These are phyloP conservation scores for Eupithecia inturbata DNA, from an alignment of 2,888 invertebrate species.

Conservation along the genomic window DNA sequence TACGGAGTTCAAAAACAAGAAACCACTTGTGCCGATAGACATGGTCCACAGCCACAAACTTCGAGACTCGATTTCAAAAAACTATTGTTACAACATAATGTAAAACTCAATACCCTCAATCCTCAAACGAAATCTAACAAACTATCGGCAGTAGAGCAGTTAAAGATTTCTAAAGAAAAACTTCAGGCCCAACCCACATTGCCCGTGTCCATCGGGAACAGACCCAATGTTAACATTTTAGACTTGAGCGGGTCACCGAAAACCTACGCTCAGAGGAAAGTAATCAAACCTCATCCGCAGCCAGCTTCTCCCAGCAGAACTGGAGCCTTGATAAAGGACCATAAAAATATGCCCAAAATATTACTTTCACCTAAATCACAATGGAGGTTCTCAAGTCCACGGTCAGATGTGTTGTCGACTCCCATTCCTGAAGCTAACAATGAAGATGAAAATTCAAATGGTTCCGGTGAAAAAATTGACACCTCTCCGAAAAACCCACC, in stretches of 20 bases:
- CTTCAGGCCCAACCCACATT: conserved; percentile 51
- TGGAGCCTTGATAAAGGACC: conserved; percentile 77
- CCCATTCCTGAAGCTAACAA: conserved; percentile 93
- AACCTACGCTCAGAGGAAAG: conserved; percentile 86
- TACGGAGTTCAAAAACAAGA: conserved; percentile 67
- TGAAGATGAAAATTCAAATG: conserved; percentile 89
- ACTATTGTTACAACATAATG: conserved; percentile 90
- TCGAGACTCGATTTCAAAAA: conserved; percentile 93
- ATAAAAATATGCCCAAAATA: conserved; percentile 85
- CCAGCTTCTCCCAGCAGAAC: conserved; percentile 84
- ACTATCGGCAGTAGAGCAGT: conserved; percentile 90
- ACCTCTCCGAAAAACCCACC: conserved; percentile 63
- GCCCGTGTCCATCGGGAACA: conserved; percentile 62
- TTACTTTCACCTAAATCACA: conserved; percentile 88
- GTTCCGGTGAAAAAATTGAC: conserved; percentile 83
- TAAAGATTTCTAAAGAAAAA: conserved; percentile 87
- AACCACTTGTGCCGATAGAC: conserved; percentile 85
- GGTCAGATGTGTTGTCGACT: conserved; percentile 93
- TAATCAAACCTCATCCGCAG: conserved; percentile 77
- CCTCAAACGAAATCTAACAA: conserved; percentile 85
- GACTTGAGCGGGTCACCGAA: conserved; percentile 89
- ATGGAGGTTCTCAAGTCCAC: conserved; percentile 89
- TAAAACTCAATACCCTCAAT: conserved; percentile 83
- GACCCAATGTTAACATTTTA: conserved; percentile 85
- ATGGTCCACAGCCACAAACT: conserved; percentile 87